Evolutionary conservation across 2,888 invertebrate species (phyloP).

Genomic region (Latheticus oryzae): DNA sequence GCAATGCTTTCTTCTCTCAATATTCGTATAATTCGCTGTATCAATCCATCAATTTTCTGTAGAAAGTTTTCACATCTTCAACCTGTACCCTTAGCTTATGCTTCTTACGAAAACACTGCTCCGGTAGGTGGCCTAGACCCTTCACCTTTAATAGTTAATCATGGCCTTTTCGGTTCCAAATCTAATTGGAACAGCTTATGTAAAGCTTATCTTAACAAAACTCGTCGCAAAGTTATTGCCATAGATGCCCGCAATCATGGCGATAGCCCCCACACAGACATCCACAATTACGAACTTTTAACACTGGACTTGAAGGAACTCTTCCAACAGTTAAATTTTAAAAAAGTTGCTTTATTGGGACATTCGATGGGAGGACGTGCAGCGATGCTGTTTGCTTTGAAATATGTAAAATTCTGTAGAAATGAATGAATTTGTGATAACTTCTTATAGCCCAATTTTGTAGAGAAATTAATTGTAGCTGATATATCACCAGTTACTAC

Average conservation of each 20-base stretch:
- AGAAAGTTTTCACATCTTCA: conserved; percentile 27
- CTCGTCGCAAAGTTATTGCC: conserved; percentile 57
- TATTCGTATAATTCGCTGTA: too few relatives aligned
- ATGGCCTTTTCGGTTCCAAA: conserved; percentile 89
- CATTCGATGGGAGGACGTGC: conserved; percentile 98
- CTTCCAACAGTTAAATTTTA: conserved; percentile 72
- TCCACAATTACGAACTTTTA: conserved; percentile 81
- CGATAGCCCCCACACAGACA: conserved; percentile 83
- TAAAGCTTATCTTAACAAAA: conserved; percentile 70
- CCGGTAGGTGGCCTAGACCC: conserved; percentile 54
- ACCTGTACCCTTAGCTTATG: conserved; percentile 75
- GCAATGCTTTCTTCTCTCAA: conserved; percentile 56
- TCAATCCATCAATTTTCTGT: conserved; percentile 1
- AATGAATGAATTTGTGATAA: too few relatives aligned
- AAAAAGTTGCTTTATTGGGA: conserved; percentile 80
- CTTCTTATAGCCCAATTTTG: conserved; percentile 68
- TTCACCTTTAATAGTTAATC: conserved; percentile 84
- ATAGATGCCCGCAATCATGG: conserved; percentile 96
- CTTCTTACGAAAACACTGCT: conserved; percentile 72
- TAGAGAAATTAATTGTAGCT: conserved; percentile 76
- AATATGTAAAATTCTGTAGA: conserved; percentile 69
- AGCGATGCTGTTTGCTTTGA: conserved; percentile 85
- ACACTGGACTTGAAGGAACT: conserved; percentile 78
- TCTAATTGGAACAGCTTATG: conserved; percentile 87
- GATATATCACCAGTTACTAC: conserved; percentile 78